Conservation (phyloP, 2,113 vertebrate species). For the Tichodroma muraria region DNA sequence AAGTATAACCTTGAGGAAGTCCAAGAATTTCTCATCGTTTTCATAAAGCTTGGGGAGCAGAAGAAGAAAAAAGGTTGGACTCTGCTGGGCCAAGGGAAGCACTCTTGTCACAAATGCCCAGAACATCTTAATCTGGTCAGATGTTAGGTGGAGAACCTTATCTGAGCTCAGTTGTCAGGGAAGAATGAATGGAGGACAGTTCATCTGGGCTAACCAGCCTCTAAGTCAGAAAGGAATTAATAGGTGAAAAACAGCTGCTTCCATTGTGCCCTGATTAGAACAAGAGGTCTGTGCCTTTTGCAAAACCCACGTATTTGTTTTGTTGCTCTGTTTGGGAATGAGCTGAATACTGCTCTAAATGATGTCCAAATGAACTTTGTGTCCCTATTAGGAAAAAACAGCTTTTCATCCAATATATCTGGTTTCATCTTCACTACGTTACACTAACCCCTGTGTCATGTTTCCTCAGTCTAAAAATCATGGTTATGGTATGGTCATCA, state of each 20-base stretch:
- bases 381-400: neutral
- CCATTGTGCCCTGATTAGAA: neutral
- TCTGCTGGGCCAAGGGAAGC: neutral
- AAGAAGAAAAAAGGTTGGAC: neutral
- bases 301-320: neutral
- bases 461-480: neutral
- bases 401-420: neutral
- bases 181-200: slow-evolving; percentile 4
- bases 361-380: neutral
- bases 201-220: slow-evolving; percentile 30
- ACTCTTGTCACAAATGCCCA: neutral
- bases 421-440: neutral
- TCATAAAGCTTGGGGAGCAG: neutral
- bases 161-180: slow-evolving; percentile 10
- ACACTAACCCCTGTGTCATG: neutral
- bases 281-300: neutral
- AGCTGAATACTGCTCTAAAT: neutral
- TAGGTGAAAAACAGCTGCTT: neutral
- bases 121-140: neutral
- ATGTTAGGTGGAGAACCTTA: slow-evolving; percentile 13
- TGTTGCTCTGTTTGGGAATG: neutral
- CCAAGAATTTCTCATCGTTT: neutral
- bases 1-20: slow-evolving; percentile 23
- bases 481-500: neutral
- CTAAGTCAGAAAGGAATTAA: neutral